Evolutionary conservation across 2,113 vertebrate genomes (phyloP).

Genomic region (Chaetodon trifascialis): DNA sequence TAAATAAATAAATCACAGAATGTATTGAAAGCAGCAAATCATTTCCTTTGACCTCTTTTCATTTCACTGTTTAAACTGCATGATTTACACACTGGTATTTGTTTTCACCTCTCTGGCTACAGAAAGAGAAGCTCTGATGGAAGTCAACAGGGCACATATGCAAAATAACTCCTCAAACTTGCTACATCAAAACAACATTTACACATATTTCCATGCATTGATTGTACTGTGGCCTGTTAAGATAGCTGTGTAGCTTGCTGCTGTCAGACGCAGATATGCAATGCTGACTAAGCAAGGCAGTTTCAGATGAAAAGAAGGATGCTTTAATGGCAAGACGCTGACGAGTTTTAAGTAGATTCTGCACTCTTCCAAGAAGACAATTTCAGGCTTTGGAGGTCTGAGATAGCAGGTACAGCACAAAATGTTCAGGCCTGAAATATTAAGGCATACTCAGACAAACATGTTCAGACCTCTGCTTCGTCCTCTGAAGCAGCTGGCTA

Average conservation of each 20-base stretch:
- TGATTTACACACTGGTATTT: not conserved
- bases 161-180: not conserved
- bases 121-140: constrained; percentile 11
- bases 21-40: constrained; percentile 6
- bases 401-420: constrained; percentile 22
- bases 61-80: constrained; percentile 34
- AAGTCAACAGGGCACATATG: not conserved
- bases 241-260: not conserved
- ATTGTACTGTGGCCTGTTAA: not conserved
- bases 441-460: constrained; percentile 36
- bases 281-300: not conserved
- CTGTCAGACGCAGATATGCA: constrained; percentile 24
- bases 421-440: constrained; percentile 51
- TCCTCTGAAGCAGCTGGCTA: constrained; percentile 12
- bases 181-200: not conserved
- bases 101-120: constrained; percentile 1
- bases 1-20: constrained; percentile 47
- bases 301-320: not conserved
- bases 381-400: constrained; percentile 14
- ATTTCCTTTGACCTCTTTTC: constrained; percentile 39
- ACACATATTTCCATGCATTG: not conserved
- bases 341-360: constrained; percentile 1
- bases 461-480: constrained; percentile 1
- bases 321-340: not conserved
- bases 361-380: constrained; percentile 1